Base-by-base conservation (phyloP, 2,113 vertebrate genomes). In the Aepyceros melampus region DNA sequence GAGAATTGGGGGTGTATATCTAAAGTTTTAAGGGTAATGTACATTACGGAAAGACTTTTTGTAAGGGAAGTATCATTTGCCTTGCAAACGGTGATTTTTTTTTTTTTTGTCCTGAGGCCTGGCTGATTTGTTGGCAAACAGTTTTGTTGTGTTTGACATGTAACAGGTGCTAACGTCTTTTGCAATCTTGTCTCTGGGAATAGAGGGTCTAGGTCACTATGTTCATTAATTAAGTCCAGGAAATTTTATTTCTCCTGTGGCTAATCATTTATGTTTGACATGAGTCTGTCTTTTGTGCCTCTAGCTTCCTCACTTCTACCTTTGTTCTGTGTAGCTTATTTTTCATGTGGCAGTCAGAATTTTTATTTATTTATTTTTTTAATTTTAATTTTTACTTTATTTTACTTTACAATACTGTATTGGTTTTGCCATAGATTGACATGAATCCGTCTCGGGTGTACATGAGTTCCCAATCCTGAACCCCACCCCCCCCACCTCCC, bases 111-210 rank as follows among this genome's bases (percentile, higher is more conserved):
- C 85, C 93, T 2, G 16, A 98, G 94, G 55, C 84, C 88, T 78
- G 88, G 93, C 92, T 97, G 55, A 93, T 89, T 25, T 85, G 31
- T 92, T 98, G 97, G 97, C 95, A 96, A 78, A 94, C 79, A 56
- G 2, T 97, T 97, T 92, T 71, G 96, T 92, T 95, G 60, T 40
- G 14, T 95, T 97, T 98, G 97, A 91, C 95, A 94, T 58, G 6
- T 13, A 98, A 85, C 96, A 98, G 95, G 93, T 98, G 94, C 47
- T 94, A 76, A 90, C 71, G 97, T 93, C 87, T 85, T 96, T 97
- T 98, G 27, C 51, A 90, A 12, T 96, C 51, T 62, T 91, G 81
- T 74, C 79, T 40, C 78, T 86, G 85, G 87, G 98, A 95, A 36
- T 96, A 88, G 43, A 93, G 45, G 23, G 74, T 95, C 67, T 60